Base-by-base conservation (phyloP, 1,140 invertebrate species). In the Lucilia sericata region DNA sequence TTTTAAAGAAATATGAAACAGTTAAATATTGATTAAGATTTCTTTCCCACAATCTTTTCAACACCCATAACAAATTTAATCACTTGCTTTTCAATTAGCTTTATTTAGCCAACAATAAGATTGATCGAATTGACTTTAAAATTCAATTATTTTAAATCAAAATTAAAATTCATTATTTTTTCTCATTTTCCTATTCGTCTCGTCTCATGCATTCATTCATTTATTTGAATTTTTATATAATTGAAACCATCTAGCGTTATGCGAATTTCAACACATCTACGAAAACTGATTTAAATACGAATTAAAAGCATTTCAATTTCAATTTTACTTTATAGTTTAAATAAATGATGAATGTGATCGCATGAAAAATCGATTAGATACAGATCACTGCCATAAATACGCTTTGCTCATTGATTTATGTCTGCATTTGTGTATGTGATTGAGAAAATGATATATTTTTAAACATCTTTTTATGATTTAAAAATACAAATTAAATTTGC, bases 321-420 rank as follows among this genome's bases (percentile, higher is more conserved):
- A 3, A 30, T 55, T 60, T 60, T 60, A 17, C 14, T 7, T 60
- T 60, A 14, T 55, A 60, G n/a, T 17, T 17, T 60, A 17, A 60
- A 14, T 60, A n/a, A 14, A 60, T 60, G 55, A 60, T 60, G 14
- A 60, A 60, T 60, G 55, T 60, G 55, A 60, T 60, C 55, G 55
- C 55, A 60, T 60, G 14, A n/a, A 60, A 60, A 60, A 60, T 60
- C 55, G 55, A 60, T 60, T 17, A n/a, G 55, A 60, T 60, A 60
- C 55, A 60, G n/a, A 60, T 60, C 55, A n/a, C n/a, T 60, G 55
- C 14, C 14, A n/a, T 60, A 60, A 60, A 60, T 17, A 17, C 13
- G 55, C 17, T 60, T 60, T 60, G 55, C 5, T n/a, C n/a, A 60
- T n/a, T 60, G 14, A 60, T 17, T 60, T n/a, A 60, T 42, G 42